Percentiles rank a stretch among this genome's conserved stretches.
These are phyloP conservation scores for Tuberolachnus salignus DNA, from an alignment of 2,888 invertebrate genomes.

Conservation along the genomic window DNA sequence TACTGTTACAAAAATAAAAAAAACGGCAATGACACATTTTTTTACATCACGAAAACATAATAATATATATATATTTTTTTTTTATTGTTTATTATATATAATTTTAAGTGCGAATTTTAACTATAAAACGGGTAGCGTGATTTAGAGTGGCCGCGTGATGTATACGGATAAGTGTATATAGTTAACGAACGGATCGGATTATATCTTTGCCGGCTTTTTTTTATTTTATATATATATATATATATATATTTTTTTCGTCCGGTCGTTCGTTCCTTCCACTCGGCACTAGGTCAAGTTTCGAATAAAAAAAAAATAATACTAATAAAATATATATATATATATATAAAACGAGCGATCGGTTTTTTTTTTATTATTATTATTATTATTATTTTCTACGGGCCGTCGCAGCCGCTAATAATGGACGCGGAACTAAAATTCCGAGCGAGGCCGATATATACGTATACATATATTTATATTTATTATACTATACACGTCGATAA, in stretches of 20 bases:
- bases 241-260: no score
- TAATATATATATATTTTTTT: no score
- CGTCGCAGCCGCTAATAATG: neutral
- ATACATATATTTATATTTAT: neutral
- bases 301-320: neutral
- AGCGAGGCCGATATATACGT: slow-evolving; percentile 8
- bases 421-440: neutral
- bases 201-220: neutral
- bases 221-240: no score
- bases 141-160: slow-evolving; percentile 4
- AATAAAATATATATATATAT: no score
- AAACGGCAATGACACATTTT: slow-evolving; percentile 38
- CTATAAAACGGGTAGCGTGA: slow-evolving; percentile 13
- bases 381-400: no score
- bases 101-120: slow-evolving; percentile 13
- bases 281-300: slow-evolving; percentile 27
- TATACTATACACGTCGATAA: neutral
- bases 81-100: no score
- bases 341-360: slow-evolving; percentile 4
- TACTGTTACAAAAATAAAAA: slow-evolving; percentile 4
- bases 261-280: neutral
- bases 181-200: slow-evolving; percentile 40
- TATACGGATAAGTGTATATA: no score
- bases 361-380: neutral
- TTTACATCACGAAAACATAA: slow-evolving; percentile 9